Percentiles rank a stretch among this genome's conserved stretches.
Evolutionary conservation across 1,140 invertebrate genomes (phyloP).

Genomic region (Dufourea novaeangliae): DNA sequence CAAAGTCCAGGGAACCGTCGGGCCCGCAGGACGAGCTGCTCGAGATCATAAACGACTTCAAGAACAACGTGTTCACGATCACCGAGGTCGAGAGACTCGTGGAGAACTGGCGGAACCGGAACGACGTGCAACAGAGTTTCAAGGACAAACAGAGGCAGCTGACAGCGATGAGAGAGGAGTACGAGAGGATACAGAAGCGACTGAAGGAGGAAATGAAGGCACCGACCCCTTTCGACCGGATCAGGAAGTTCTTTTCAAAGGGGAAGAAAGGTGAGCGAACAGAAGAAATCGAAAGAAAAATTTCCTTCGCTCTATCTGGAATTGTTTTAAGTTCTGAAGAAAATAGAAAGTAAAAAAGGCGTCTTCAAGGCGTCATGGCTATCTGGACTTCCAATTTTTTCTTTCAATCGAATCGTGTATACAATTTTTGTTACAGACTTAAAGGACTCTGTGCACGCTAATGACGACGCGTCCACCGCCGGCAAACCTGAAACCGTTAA

Average conservation of each 20-base stretch:
- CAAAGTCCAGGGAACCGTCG: constrained; percentile 69
- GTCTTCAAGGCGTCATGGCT: background rate
- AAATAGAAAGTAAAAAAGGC: too few relatives aligned
- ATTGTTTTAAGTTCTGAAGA: too few relatives aligned
- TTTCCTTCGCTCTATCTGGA: too few relatives aligned
- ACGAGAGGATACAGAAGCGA: constrained; percentile 90
- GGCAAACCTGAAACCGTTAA: constrained; percentile 70
- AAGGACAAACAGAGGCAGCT: constrained; percentile 92
- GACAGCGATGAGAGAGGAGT: constrained; percentile 89
- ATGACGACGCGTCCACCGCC: constrained; percentile 57
- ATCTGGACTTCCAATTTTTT: constrained; percentile 11
- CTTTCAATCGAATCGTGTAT: too few relatives aligned
- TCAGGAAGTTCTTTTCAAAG: constrained; percentile 89
- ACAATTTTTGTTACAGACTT: constrained; percentile 66
- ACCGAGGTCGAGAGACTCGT: constrained; percentile 92
- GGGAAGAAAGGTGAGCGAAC: constrained; percentile 81
- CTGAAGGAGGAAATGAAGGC: constrained; percentile 88
- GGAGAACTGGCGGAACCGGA: constrained; percentile 91
- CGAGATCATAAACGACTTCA: constrained; percentile 94
- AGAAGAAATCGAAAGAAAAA: too few relatives aligned
- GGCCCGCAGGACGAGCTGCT: constrained; percentile 88
- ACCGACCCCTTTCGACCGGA: constrained; percentile 89
- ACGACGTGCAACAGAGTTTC: constrained; percentile 92
- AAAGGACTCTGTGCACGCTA: constrained; percentile 65
- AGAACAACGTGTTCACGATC: constrained; percentile 93